These are phyloP conservation scores for Ammodytes dubius DNA, from an alignment of 2,113 vertebrate genomes.

Conservation along the genomic window DNA sequence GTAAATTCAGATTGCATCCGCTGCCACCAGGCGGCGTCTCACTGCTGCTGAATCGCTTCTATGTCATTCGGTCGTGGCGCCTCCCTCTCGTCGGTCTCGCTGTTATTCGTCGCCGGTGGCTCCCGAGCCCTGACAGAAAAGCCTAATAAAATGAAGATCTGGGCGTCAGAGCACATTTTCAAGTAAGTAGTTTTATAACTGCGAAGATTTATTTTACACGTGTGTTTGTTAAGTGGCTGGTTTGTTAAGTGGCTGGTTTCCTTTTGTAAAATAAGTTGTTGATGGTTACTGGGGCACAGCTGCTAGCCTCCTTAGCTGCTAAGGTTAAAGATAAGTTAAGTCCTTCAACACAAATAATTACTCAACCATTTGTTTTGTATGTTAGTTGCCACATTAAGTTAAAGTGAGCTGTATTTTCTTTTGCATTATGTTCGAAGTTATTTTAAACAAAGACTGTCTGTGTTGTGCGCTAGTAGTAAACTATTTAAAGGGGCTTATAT, in stretches of 20 bases:
- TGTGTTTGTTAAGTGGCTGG: fast-evolving
- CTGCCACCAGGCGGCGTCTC: conserved; percentile 32
- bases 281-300: background rate
- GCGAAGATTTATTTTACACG: fast-evolving
- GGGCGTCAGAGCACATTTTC: conserved; percentile 86
- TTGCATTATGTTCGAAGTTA: fast-evolving
- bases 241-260: background rate
- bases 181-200: conserved; percentile 72
- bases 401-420: fast-evolving
- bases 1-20: background rate
- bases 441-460: background rate
- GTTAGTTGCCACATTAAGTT: fast-evolving
- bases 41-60: background rate
- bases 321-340: conserved; percentile 36
- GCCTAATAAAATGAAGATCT: conserved; percentile 83
- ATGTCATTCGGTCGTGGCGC: too few relatives aligned
- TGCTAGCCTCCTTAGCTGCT: conserved; percentile 39
- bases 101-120: conserved; percentile 45
- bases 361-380: background rate
- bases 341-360: conserved; percentile 36
- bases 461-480: background rate
- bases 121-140: conserved; percentile 53
- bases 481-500: background rate
- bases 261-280: background rate
- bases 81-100: conserved; percentile 56